A percentile compares a stretch with the other conserved stretches of the same genome.
Conservation (phyloP, 2,113 vertebrate genomes). For the Todiramphus chloris region DNA sequence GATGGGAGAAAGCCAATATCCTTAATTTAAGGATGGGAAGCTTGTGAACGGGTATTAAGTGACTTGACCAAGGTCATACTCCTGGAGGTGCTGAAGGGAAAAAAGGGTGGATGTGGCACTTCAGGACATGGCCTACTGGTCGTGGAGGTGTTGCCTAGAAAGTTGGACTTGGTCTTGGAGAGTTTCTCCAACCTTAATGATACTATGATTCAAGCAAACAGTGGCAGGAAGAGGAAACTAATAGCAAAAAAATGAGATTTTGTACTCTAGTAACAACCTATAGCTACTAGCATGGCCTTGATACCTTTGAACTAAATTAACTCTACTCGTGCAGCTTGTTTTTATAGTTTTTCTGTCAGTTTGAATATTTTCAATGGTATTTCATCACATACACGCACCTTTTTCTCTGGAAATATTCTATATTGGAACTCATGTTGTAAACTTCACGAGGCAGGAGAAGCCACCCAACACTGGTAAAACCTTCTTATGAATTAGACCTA, state of each 20-base stretch:
- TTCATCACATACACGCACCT: neutral
- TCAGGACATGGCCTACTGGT: too few species aligned
- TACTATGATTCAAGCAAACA: neutral
- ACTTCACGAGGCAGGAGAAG: neutral
- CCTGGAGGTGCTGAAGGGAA: too few species aligned
- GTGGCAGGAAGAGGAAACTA: neutral
- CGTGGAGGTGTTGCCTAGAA: too few species aligned
- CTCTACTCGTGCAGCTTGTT: neutral
- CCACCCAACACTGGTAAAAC: neutral
- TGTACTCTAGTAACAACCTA: neutral
- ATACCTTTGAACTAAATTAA: neutral
- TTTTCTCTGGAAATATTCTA: neutral
- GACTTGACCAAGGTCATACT: neutral
- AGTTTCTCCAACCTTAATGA: too few species aligned
- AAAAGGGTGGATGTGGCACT: too few species aligned
- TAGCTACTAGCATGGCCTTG: neutral
- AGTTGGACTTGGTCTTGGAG: too few species aligned
- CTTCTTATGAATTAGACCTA: neutral
- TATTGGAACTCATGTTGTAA: neutral
- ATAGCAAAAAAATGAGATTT: neutral
- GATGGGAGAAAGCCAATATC: neutral
- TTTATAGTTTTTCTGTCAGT: neutral
- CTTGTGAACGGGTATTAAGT: neutral
- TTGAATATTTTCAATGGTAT: neutral
- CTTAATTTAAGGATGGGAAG: neutral